These are phyloP conservation scores for Pocillopora meandrina DNA, from an alignment of 92 coral and sea anemone genomes.

Conservation along the genomic window DNA sequence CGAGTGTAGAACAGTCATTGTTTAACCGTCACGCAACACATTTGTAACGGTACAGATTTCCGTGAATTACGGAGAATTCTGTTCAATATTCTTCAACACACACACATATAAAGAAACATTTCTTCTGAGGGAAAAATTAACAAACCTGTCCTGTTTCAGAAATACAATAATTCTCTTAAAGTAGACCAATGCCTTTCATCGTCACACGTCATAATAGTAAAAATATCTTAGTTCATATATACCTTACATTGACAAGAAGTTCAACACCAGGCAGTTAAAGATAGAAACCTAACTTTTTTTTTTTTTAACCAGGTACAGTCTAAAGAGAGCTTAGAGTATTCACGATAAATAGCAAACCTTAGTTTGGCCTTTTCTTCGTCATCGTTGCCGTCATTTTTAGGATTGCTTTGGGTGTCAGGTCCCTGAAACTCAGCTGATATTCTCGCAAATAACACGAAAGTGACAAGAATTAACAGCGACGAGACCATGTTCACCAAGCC, in stretches of 20 bases:
- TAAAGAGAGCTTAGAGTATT: background rate
- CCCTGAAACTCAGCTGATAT: background rate
- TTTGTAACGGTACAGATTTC: background rate
- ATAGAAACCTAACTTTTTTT: background rate
- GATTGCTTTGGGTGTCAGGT: background rate
- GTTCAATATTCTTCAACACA: too few relatives aligned
- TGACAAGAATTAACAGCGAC: background rate
- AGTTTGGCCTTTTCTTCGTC: constrained; percentile 13
- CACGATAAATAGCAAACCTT: constrained; percentile 1
- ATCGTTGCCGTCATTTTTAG: background rate
- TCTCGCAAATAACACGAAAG: background rate
- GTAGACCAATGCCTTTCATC: background rate
- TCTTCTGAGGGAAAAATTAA: too few relatives aligned
- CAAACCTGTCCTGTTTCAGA: too few relatives aligned
- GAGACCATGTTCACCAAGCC: background rate
- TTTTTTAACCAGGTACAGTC: background rate
- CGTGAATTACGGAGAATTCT: too few relatives aligned
- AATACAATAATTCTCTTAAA: too few relatives aligned
- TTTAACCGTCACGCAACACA: constrained; percentile 8
- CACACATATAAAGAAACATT: too few relatives aligned
- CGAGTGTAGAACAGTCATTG: background rate
- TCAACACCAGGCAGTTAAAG: background rate
- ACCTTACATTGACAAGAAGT: too few relatives aligned
- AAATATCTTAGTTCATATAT: too few relatives aligned
- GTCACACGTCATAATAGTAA: background rate